Evolutionary conservation across 1,140 invertebrate species (phyloP), one percentile per base, ranked within the genome.

Genomic region (Trachymyrmex septentrionalis): DNA sequence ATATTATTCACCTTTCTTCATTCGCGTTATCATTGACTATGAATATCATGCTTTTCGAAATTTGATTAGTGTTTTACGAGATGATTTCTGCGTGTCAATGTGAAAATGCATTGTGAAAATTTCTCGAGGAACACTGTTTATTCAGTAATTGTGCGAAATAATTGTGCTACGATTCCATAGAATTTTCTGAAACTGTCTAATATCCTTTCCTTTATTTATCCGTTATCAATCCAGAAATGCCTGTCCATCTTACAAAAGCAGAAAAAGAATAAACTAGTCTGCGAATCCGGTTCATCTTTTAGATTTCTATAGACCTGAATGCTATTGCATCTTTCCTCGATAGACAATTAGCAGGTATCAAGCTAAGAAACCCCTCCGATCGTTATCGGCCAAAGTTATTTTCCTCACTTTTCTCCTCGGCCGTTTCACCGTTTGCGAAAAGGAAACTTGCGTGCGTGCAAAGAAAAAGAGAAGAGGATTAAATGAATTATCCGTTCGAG

Each of bases 401-500:
- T 16, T 6, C 64, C 57, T 67, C 84, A 81, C 59, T 57, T 67
- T 75, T 86, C 82, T 88, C 55, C 38, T 27, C 9, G 38, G 30
- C 64, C 44, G 24, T 21, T 50, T 1, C 44, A 27, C 10, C 1
- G 24, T 4, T 14, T 5, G 34, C 53, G 38, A 44, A 21, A 44
- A 75, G 34, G 16, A 73, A 67, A 85, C n/a, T 48, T 30, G 34
- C 19, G 21, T 21, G 3, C 5, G 6, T 7, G 1, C 10, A 30
- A 21, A 59, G 44, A 72, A 59, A 14, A 16, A 16, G 44, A 59
- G 24, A 55, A 64, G 66, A 48, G 55, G 27, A 44, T 12, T 53
- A 66, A 61, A 86, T 87, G 66, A 78, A 91, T 93, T 91, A 93
- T 93, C 76, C 85, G 78, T 44, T 67, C 34, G 77, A 53, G 71